Conservation (phyloP, 64 coral and sea anemone species). For the Montipora sp. region DNA sequence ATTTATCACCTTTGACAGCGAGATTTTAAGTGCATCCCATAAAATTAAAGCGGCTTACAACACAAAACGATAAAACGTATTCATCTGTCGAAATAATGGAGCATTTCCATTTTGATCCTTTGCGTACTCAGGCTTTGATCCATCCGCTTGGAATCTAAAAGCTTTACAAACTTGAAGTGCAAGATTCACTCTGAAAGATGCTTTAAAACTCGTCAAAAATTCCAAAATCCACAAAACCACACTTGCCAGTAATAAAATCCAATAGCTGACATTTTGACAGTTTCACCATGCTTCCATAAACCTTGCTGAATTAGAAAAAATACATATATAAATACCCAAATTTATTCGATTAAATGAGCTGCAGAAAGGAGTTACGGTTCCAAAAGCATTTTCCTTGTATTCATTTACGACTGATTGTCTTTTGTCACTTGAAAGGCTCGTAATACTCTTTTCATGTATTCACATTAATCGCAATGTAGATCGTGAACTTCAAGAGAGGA, state of each 20-base stretch:
- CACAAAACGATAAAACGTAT: background rate
- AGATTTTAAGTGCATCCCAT: conserved; percentile 33
- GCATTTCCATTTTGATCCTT: background rate
- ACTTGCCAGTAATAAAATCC: no score
- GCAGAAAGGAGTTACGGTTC: background rate
- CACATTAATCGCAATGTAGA: background rate
- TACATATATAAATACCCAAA: conserved; percentile 8
- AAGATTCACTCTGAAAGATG: background rate
- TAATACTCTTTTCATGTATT: background rate
- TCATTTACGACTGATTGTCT: no score
- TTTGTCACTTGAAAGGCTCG: no score
- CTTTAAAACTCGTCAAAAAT: background rate
- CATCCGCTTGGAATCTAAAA: background rate
- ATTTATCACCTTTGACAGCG: conserved; percentile 29
- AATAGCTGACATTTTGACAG: background rate
- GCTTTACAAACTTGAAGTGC: background rate
- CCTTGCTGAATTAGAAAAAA: no score
- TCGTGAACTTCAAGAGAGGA: background rate
- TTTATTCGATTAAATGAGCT: background rate
- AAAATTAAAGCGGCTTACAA: conserved; percentile 18
- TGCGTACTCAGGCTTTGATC: background rate
- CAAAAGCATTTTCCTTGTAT: no score
- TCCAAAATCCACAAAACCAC: background rate
- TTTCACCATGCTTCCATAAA: background rate
- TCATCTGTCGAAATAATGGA: conserved; percentile 16